These are phyloP conservation scores for Pungitius pungitius DNA, from an alignment of 2,113 vertebrate genomes.

Conservation along the genomic window DNA sequence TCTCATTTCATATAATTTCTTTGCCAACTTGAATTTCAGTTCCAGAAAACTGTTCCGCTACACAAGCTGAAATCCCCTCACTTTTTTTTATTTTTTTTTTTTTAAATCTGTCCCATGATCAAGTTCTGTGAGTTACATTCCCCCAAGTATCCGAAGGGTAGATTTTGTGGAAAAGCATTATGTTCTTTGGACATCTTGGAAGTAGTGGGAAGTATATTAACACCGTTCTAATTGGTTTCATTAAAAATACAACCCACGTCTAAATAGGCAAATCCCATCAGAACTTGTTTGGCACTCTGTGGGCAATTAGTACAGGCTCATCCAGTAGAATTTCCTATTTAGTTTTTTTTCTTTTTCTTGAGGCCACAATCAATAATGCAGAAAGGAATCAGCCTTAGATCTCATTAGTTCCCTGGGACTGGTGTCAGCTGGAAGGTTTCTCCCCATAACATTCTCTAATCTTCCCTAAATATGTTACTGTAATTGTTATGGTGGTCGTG, in stretches of 20 bases:
- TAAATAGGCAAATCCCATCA: not conserved
- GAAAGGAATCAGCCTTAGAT: slow-evolving; percentile 17
- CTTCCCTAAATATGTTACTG: not conserved
- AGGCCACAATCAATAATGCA: slow-evolving; percentile 31
- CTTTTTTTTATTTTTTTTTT: slow-evolving; percentile 34
- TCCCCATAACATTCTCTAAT: slow-evolving; percentile 2
- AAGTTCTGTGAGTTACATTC: slow-evolving; percentile 1
- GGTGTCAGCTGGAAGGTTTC: slow-evolving; percentile 41
- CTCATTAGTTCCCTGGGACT: slow-evolving; percentile 13
- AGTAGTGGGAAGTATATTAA: not conserved
- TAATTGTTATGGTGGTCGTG: not conserved
- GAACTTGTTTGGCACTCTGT: not conserved
- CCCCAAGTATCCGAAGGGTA: not conserved
- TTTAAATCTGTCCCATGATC: slow-evolving; percentile 49
- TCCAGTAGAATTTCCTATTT: slow-evolving; percentile 8
- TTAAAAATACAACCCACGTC: not conserved
- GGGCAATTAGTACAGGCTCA: not conserved
- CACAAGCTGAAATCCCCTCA: slow-evolving; percentile 52
- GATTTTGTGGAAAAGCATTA: not conserved
- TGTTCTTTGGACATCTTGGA: not conserved
- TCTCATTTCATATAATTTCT: slow-evolving; percentile 4
- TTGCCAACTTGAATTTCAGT: slow-evolving; percentile 25
- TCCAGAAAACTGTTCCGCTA: slow-evolving; percentile 21
- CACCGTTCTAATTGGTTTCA: not conserved
- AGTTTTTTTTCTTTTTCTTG: slow-evolving; percentile 29